phyloP scores from a whole-genome alignment of 2,113 vertebrate genomes.

The Eonycteris spelaea region DNA sequence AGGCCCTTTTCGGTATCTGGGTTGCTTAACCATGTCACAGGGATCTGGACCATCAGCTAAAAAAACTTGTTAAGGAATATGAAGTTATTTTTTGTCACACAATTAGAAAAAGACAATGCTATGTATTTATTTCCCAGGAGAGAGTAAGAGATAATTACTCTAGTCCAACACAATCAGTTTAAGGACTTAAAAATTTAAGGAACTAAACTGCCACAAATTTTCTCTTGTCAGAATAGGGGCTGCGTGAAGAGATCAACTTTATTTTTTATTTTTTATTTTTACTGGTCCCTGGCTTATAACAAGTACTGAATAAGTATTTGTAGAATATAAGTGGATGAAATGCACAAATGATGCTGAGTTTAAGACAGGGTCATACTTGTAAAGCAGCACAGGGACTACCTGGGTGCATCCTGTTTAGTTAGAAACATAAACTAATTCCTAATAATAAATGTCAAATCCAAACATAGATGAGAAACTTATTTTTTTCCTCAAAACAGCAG shows the following conservation, averaged over 20 bases:
- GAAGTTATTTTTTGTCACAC: background rate
- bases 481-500: background rate
- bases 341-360: background rate
- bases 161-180: background rate
- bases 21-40: constrained; percentile 94
- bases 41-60: constrained; percentile 95
- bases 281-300: background rate
- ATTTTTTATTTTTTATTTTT: background rate
- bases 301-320: background rate
- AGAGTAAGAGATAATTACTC: background rate
- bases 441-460: background rate
- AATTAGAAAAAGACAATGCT: background rate
- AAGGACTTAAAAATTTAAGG: background rate
- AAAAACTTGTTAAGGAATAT: constrained; percentile 82
- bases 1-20: constrained; percentile 95
- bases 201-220: background rate
- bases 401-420: background rate
- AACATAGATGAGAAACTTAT: background rate
- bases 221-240: background rate
- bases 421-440: background rate
- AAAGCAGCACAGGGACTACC: background rate
- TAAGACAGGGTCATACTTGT: background rate
- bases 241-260: background rate
- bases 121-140: background rate
- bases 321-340: background rate